Evolutionary conservation across 2,888 invertebrate genomes (phyloP).

Genomic region (Petrophora chlorosata): DNA sequence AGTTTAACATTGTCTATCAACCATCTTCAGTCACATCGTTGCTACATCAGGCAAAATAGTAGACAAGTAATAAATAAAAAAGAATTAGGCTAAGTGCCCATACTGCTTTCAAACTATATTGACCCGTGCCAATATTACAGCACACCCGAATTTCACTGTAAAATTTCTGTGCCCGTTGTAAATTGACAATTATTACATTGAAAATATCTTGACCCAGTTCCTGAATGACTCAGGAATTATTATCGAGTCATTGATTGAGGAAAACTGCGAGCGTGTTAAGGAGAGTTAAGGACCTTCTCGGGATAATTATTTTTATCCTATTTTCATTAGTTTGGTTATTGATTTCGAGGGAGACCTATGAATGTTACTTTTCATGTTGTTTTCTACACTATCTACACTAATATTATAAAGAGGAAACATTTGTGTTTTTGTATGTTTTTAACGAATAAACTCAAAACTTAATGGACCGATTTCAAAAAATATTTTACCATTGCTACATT

Average conservation of each 20-base stretch:
- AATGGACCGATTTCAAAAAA: no score
- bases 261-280: constrained; percentile 6
- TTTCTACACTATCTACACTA: no score
- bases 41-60: no score
- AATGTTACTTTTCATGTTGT: no score
- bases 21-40: no score
- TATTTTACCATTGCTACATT: no score
- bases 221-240: constrained; percentile 12
- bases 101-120: not conserved
- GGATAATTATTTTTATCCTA: constrained; percentile 8
- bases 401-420: no score
- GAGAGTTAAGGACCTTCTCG: constrained; percentile 15
- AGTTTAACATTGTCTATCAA: no score
- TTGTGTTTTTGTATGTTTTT: no score
- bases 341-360: not conserved
- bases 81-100: not conserved
- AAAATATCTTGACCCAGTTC: constrained; percentile 25
- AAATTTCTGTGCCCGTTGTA: constrained; percentile 21
- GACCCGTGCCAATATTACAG: constrained; percentile 5
- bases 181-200: constrained; percentile 29
- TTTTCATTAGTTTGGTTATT: not conserved
- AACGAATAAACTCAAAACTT: no score
- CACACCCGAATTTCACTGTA: constrained; percentile 17
- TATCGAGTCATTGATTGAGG: constrained; percentile 20
- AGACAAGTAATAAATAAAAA: no score